Conservation (phyloP, 2,797 vertebrate species). For the Gorsachius magnificus region DNA sequence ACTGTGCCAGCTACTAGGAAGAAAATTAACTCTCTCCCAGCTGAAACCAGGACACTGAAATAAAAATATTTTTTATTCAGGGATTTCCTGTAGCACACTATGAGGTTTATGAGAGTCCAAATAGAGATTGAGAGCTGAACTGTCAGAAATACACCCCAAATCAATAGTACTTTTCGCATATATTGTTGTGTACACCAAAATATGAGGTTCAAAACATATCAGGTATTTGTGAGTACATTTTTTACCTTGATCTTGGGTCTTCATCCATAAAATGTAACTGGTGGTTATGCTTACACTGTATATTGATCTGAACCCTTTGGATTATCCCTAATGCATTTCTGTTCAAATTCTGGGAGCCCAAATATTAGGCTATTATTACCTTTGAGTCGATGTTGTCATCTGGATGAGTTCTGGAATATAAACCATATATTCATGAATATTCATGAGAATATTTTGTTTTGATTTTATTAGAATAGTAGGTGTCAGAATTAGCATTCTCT, state of each 20-base stretch:
- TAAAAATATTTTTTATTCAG: not conserved
- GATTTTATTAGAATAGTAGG: not conserved
- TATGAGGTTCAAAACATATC: not conserved
- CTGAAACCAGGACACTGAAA: not conserved
- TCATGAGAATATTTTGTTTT: not conserved
- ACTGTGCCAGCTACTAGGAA: no score
- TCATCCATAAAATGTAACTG: not conserved
- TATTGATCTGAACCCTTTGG: not conserved
- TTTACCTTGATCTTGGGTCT: not conserved
- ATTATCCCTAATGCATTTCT: not conserved
- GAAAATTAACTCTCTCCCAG: no score
- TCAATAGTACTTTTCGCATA: not conserved
- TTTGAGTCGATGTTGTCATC: not conserved
- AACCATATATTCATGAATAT: not conserved
- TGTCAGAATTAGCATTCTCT: not conserved
- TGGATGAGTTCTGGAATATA: not conserved
- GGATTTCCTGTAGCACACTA: not conserved
- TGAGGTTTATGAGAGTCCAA: not conserved
- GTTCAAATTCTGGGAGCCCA: not conserved
- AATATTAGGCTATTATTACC: not conserved
- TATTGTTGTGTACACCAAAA: not conserved
- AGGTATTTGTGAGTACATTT: not conserved
- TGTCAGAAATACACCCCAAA: not conserved
- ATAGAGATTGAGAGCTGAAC: not conserved
- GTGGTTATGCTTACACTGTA: not conserved